phyloP scores from a whole-genome alignment of 1,140 invertebrate genomes.

The Zaprionus nigranus region DNA sequence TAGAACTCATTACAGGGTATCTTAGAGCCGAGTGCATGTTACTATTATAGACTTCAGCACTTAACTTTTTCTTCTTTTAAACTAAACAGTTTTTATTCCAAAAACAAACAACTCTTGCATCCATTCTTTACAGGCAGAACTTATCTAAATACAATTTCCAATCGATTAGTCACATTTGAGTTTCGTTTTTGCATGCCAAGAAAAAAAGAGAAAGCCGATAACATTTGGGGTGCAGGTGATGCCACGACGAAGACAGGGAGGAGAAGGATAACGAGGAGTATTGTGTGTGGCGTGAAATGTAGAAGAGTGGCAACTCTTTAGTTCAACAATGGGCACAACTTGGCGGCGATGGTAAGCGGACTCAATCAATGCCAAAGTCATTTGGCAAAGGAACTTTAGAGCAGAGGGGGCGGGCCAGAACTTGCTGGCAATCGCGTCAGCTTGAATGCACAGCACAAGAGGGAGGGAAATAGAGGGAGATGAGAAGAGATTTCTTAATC shows the following conservation, averaged over 20 bases:
- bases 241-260: neutral
- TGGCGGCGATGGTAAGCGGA: conserved; percentile 24
- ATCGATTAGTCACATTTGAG: neutral
- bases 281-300: neutral
- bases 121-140: neutral
- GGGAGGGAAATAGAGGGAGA: neutral
- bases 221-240: neutral
- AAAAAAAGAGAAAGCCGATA: neutral
- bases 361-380: conserved; percentile 36
- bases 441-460: neutral
- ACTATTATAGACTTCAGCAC: neutral
- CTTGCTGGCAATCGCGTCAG: neutral
- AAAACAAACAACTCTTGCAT: neutral
- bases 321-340: neutral
- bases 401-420: neutral
- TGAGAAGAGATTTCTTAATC: neutral
- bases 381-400: conserved; percentile 34
- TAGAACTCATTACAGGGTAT: neutral
- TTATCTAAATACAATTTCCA: conserved; percentile 2
- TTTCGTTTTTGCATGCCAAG: neutral
- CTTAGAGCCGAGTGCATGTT: neutral
- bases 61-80: neutral
- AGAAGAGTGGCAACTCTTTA: neutral
- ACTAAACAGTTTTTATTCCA: neutral
- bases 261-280: neutral